Percentiles rank a stretch among this genome's conserved stretches.
phyloP scores from a whole-genome alignment of 2,888 invertebrate genomes.

The Acronicta psi region DNA sequence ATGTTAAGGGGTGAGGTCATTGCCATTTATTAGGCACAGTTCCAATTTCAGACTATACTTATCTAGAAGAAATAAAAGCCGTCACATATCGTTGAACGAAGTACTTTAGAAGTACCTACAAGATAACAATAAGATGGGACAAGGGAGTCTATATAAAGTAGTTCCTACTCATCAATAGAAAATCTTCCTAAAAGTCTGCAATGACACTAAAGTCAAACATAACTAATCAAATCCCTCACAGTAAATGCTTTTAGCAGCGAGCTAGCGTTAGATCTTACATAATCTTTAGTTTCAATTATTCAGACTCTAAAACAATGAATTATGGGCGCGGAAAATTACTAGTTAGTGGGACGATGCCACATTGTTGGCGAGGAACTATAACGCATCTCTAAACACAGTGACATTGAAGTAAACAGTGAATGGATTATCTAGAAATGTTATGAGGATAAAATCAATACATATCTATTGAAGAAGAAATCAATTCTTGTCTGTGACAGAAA shows the following conservation, averaged over 20 bases:
- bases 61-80: constrained; percentile 11
- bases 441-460: neutral
- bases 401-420: constrained; percentile 26
- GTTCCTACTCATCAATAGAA: too few species aligned
- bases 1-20: constrained; percentile 41
- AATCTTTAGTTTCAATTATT: neutral
- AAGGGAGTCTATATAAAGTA: too few species aligned
- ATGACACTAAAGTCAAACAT: too few species aligned
- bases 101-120: too few species aligned
- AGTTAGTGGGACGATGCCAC: constrained; percentile 8
- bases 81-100: neutral
- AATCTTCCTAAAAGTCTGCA: too few species aligned
- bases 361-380: constrained; percentile 31
- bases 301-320: constrained; percentile 15
- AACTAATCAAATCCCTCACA: neutral
- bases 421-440: constrained; percentile 5
- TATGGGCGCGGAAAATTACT: constrained; percentile 39
- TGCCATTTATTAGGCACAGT: constrained; percentile 45
- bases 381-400: constrained; percentile 12
- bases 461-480: neutral
- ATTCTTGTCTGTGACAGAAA: neutral
- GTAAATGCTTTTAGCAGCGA: neutral
- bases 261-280: neutral
- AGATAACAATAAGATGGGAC: too few species aligned
- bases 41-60: constrained; percentile 33